Base-by-base conservation (phyloP, 2,797 vertebrate genomes). In the Alca torda region DNA sequence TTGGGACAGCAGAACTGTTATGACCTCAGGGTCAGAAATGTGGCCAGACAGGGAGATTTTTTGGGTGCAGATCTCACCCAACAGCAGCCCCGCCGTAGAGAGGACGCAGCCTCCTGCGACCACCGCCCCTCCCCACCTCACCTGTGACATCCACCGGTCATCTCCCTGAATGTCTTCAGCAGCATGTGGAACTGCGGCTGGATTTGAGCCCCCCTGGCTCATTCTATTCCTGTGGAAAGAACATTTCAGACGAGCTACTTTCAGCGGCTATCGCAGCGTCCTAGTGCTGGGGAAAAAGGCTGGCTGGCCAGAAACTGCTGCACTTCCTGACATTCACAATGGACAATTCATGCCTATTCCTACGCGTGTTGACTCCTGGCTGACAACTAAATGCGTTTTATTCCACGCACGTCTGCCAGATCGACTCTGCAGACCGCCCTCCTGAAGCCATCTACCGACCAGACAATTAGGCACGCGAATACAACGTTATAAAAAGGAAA, bases 71-170 rank as follows among this genome's bases (percentile, higher is more conserved):
- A 19, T 26, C 26, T 28, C 23, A 1, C 39, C 51, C 39, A 11
- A 6, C 25, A 25, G 43, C 64, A 60, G 35, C 24, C 60, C 30
- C n/a, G 24, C 24, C 1, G 12, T 2, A 9, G 5, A 30, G 57
- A 69, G 33, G 45, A 21, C 17, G 4, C 24, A 9, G 37, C 33
- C 31, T 11, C n/a, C 10, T 7, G 5, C 18, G 25, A 48, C 18
- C 26, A 1, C 35, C 24, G 11, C 37, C 16, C 28, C 4, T n/a
- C 48, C n/a, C 33, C 6, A 33, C 76, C 97, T 95, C 88, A 99
- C 99, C 99, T 99, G 99, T 39, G 99, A 99, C 98, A 99, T 98
- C 99, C 99, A 99, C 72, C 99, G 98, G 93, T 98, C 99, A 45
- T 99, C 99, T 20, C 99, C 99, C 89, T 99, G 99, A 7, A 98